phyloP scores from a whole-genome alignment of 2,113 vertebrate genomes.

The Cyprinus carpio region DNA sequence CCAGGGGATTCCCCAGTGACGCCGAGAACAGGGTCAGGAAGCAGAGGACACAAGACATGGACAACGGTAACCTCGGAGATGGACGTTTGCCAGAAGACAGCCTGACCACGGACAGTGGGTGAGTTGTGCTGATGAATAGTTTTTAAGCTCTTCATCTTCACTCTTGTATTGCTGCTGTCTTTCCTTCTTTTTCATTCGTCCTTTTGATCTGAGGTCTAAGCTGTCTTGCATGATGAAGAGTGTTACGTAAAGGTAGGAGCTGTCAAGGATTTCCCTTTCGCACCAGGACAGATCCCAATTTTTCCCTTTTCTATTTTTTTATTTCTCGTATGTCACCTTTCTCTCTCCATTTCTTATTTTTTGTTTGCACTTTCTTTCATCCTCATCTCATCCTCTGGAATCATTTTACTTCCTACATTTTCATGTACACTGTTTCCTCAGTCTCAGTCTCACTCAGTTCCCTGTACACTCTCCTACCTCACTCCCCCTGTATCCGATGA shows the following conservation, averaged over 20 bases:
- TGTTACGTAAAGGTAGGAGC: constrained; percentile 55
- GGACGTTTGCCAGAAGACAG: constrained; percentile 75
- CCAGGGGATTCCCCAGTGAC: constrained; percentile 68
- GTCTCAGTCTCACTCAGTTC: background rate
- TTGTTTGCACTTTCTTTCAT: constrained; percentile 33
- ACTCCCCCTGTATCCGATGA: constrained; percentile 50
- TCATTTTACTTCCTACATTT: constrained; percentile 19
- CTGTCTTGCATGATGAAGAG: constrained; percentile 46
- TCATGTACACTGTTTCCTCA: background rate
- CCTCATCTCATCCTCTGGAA: background rate
- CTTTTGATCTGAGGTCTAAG: constrained; percentile 45
- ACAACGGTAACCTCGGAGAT: constrained; percentile 76
- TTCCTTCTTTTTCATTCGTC: constrained; percentile 11
- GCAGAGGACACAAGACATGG: constrained; percentile 73
- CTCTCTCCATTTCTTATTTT: constrained; percentile 6
- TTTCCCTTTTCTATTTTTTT: background rate
- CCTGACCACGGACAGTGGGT: constrained; percentile 85
- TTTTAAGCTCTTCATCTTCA: constrained; percentile 25
- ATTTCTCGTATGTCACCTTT: background rate
- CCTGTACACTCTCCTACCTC: constrained; percentile 35
- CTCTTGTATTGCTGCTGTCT: constrained; percentile 18
- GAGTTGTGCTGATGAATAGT: constrained; percentile 66
- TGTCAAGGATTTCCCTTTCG: constrained; percentile 56
- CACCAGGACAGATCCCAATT: constrained; percentile 36
- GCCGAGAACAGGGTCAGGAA: constrained; percentile 73